Base-by-base conservation (phyloP, 2,113 vertebrate genomes). In the Salvelinus fontinalis region DNA sequence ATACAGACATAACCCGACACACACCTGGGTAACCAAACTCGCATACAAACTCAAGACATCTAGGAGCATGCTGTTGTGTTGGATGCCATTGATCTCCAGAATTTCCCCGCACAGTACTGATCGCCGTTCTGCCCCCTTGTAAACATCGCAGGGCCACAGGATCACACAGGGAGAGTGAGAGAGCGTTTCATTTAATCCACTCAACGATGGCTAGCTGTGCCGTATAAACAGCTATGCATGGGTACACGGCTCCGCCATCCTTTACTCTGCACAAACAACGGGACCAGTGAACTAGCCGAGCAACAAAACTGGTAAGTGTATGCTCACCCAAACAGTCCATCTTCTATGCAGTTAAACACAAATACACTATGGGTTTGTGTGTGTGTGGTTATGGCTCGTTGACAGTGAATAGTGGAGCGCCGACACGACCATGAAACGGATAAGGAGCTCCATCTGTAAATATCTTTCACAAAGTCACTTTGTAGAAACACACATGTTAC, bases 71-170 rank as follows among this genome's bases (percentile, higher is more conserved):
- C 2, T n/a, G n/a, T n/a, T 64, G 6, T 64, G 9, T 12, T n/a
- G 12, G 22, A 9, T 22, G 67, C 31, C 27, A 69, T n/a, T 69
- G 20, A 44, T 34, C 27, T 39, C 31, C 67, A 14, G 13, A 29
- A 68, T 20, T 11, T 31, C 18, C 20, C 20, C 6, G 18, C 5
- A 69, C 57, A 71, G 31, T 16, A 14, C 62, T n/a, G 79, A 54
- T 16, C 51, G 18, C 51, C 0, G 51, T 54, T 8, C 74, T 51
- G 62, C 74, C 75, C 78, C 65, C 74, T 78, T 80, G 78, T 77
- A 70, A 84, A 82, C 67, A 69, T 9, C 8, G 7, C 29, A 68
- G 76, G 84, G 77, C 82, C 84, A 79, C 65, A 31, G 24, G 80
- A 83, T 86, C 76, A 85, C 71, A 64, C 26, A 80, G 16, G 72